Evolutionary conservation across 2,113 vertebrate species (phyloP).

Genomic region (Cyanistes caeruleus): DNA sequence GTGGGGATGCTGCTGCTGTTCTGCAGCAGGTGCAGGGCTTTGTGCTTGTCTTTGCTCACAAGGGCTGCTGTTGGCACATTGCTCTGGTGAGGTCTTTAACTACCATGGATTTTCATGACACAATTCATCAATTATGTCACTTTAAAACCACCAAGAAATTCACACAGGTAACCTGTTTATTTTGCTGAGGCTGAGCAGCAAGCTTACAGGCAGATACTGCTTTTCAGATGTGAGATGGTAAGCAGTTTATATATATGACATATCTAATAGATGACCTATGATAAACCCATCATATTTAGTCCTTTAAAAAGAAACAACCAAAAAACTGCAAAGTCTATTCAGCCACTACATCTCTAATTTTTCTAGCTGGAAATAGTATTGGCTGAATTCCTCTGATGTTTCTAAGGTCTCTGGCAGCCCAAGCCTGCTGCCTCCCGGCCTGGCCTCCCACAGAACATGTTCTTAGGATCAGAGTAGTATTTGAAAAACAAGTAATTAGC

Average conservation of each 20-base stretch:
- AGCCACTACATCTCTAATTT: neutral
- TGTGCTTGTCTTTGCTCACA: neutral
- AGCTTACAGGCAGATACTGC: neutral
- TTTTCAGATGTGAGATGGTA: neutral
- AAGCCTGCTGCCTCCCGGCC: neutral
- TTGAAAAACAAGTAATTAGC: neutral
- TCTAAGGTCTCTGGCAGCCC: neutral
- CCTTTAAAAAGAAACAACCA: neutral
- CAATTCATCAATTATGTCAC: neutral
- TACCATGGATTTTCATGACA: neutral
- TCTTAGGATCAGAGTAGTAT: neutral
- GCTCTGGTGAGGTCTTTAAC: neutral
- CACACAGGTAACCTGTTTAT: neutral
- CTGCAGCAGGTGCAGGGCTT: neutral
- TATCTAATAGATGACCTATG: neutral
- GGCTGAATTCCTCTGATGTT: neutral
- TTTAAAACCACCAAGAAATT: neutral
- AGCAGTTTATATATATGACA: neutral
- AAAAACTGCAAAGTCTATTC: neutral
- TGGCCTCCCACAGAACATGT: neutral
- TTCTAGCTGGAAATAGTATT: neutral
- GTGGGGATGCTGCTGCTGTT: neutral
- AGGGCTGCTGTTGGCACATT: neutral
- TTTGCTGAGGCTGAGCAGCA: neutral
- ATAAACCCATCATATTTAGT: neutral